Evolutionary conservation across 2,113 vertebrate species (phyloP), one percentile per base, ranked within the genome.

Genomic region (Phasianus colchicus): DNA sequence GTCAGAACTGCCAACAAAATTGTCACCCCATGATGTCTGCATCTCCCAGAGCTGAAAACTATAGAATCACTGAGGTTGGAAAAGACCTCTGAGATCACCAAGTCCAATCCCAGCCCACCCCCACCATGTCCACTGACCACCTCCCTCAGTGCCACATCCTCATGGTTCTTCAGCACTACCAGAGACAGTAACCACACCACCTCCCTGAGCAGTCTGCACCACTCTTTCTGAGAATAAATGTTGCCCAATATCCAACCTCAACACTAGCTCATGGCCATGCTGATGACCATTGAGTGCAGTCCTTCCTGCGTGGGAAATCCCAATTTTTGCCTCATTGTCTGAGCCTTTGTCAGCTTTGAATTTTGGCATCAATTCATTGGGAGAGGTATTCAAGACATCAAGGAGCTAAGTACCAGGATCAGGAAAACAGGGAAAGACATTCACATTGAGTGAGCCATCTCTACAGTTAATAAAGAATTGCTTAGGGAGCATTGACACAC

Each of bases 221-320:
- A 15, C 50, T 52, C 50, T 52, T 52, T 52, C 25, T 27, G 48
- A 25, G 48, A 50, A 50, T 12, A 50, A 50, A 50, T 52, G 27
- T 52, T 52, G 25, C 25, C 50, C 25, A 52, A 13, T 14, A 52
- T 27, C 50, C 50, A 52, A 27, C 50, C 50, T 27, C 24, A 74
- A 11, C 27, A 8, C 2, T 30, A 30, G 1, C 4, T 47, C 75
- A 20, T 9, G 21, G 13, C 25, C 3, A 1, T 13, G 25, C 10
- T 2, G 3, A 54, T 16, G 36, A 45, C 2, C 27, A 64, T 13
- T 0, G 2, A 4, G 10, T 48, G 2, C 32, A 48, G 9, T 24
- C 36, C 10, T 66, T 38, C 38, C 60, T 66, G 4, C 18, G 3
- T 4, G 9, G 45, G 36, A 70, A 83, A 64, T 13, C 20, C 38